Conservation (phyloP, 2,888 invertebrate species). For the Agonopterix alstromeriana region DNA sequence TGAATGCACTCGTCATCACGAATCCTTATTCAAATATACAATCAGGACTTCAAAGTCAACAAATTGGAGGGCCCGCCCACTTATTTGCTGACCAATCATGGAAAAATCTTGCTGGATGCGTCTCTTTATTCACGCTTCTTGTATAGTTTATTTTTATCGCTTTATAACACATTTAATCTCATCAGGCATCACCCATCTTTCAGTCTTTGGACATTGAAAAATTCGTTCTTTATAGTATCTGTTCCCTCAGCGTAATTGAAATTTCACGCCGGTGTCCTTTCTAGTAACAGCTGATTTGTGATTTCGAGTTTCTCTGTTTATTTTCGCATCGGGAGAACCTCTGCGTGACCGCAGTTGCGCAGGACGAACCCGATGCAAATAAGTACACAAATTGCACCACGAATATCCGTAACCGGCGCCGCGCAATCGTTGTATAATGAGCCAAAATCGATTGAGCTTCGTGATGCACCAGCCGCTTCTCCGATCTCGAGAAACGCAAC, state of each 20-base stretch:
- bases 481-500: slow-evolving; percentile 7
- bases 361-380: slow-evolving; percentile 55
- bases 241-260: too few relatives aligned
- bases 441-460: slow-evolving; percentile 50
- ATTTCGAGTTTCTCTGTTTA: slow-evolving; percentile 42
- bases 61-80: slow-evolving; percentile 57
- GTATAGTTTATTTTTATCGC: too few relatives aligned
- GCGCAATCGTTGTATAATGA: slow-evolving; percentile 55
- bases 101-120: slow-evolving; percentile 18
- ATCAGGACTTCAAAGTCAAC: slow-evolving; percentile 56
- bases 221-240: too few relatives aligned
- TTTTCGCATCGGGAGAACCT: slow-evolving; percentile 45
- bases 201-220: too few relatives aligned
- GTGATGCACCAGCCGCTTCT: slow-evolving; percentile 9
- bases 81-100: slow-evolving; percentile 31
- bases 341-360: slow-evolving; percentile 55
- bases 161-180: too few relatives aligned
- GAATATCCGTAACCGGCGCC: slow-evolving; percentile 54
- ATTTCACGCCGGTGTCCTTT: not conserved
- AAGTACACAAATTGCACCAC: slow-evolving; percentile 58
- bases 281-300: slow-evolving; percentile 12
- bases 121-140: not conserved
- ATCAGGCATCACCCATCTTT: too few relatives aligned
- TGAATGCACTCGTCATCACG: slow-evolving; percentile 36
- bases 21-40: slow-evolving; percentile 51